Evolutionary conservation across 2,888 invertebrate species (phyloP).

Genomic region (Deilephila elpenor): DNA sequence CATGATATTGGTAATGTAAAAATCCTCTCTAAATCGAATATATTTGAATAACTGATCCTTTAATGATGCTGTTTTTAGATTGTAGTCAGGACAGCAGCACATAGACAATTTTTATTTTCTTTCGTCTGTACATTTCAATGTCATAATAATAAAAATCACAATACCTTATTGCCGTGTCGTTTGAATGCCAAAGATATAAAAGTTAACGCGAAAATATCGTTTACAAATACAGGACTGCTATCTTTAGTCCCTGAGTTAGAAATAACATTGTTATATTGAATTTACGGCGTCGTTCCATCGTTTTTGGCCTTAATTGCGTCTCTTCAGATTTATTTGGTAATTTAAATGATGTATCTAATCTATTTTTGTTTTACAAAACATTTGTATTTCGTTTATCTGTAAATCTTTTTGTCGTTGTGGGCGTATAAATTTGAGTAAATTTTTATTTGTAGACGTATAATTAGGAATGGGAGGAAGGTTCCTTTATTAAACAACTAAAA

Average conservation of each 20-base stretch:
- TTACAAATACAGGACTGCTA: constrained; percentile 8
- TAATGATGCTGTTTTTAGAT: background rate
- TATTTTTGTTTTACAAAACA: constrained; percentile 1
- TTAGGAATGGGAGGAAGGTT: too few relatives aligned
- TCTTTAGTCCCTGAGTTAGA: constrained; percentile 5
- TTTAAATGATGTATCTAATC: background rate
- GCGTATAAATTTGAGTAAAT: too few relatives aligned
- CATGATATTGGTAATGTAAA: background rate
- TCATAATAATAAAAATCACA: constrained; percentile 3
- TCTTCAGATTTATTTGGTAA: constrained; percentile 11
- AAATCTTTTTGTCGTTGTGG: too few relatives aligned
- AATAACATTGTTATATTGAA: constrained; percentile 26
- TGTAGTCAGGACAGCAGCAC: background rate
- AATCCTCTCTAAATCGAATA: constrained; percentile 18
- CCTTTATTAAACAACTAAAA: too few relatives aligned
- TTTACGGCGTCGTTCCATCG: constrained; percentile 22
- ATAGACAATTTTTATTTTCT: constrained; percentile 12
- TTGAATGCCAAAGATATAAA: constrained; percentile 4
- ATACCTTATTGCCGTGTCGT: constrained; percentile 1
- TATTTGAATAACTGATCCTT: background rate
- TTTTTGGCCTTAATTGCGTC: constrained; percentile 18
- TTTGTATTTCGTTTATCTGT: background rate
- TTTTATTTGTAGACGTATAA: too few relatives aligned
- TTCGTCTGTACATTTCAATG: background rate
- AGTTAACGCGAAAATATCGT: constrained; percentile 7